These are phyloP conservation scores for Ciconia nigra DNA, from an alignment of 2,797 vertebrate species.

Conservation along the genomic window DNA sequence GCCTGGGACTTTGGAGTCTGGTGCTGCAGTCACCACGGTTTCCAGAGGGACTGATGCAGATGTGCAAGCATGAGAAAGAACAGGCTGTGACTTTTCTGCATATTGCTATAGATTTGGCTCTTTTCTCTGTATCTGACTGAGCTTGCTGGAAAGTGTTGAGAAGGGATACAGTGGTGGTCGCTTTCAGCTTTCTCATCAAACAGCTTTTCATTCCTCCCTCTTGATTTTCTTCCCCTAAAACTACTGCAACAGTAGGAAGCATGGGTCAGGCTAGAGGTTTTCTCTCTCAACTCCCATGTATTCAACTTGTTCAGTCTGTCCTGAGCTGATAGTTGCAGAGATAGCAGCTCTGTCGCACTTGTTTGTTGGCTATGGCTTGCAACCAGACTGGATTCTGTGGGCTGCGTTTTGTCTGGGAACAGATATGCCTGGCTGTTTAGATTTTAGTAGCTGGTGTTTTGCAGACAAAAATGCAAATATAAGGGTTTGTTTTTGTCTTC, in stretches of 20 bases:
- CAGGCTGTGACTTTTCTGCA: accelerated
- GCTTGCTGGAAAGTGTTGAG: background rate
- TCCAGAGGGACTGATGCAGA: background rate
- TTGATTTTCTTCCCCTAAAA: background rate
- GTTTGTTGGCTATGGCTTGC: background rate
- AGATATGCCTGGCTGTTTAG: background rate
- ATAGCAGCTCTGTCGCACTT: background rate
- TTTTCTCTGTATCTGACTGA: background rate
- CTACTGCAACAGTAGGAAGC: background rate
- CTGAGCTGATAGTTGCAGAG: background rate
- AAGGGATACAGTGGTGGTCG: background rate
- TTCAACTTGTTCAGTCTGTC: background rate
- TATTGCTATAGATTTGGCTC: background rate
- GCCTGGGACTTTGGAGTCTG: no score
- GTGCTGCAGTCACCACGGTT: background rate
- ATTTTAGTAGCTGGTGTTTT: background rate
- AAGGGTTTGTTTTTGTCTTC: background rate
- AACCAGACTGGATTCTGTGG: background rate
- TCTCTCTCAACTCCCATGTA: accelerated
- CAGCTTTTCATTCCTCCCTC: background rate
- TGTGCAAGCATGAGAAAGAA: slow-evolving; percentile 19
- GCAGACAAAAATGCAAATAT: background rate
- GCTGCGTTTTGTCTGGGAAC: background rate
- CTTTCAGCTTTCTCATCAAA: background rate
- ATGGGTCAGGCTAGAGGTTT: background rate